Base-by-base conservation (phyloP, 2,797 vertebrate genomes). In the Cossypha heuglini region DNA sequence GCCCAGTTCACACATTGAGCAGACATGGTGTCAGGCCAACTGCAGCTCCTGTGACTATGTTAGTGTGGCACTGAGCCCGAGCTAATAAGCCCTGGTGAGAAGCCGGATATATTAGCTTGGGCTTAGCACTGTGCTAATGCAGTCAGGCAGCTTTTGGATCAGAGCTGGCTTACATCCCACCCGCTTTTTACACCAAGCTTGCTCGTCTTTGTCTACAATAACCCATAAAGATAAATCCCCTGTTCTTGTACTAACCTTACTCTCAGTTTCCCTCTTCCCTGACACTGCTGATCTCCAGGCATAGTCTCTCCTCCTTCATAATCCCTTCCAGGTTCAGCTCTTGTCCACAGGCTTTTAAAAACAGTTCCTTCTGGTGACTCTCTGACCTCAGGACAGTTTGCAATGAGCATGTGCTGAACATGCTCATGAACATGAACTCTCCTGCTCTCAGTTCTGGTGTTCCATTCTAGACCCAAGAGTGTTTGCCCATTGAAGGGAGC, bases 101-200 rank as follows among this genome's bases (percentile, higher is more conserved):
- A 95, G 96, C 96, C 95, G 96, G 96, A 97, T 97, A 97, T 97
- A 97, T 97, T 97, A 97, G 95, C 96, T 95, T 97, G 96, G 91
- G 94, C 95, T 97, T 97, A 97, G 94, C 96, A 93, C 96, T 4
- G 8, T 95, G 93, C 95, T 97, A 96, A 97, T 97, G 93, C 96
- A 97, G 96, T 16, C 96, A 96, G 95, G 96, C 96, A 97, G 96
- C 96, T 97, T 97, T 95, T 96, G 95, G 93, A 95, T 95, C 93
- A 97, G 96, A 97, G 96, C 88, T 96, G 96, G 94, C 95, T 97
- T 96, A 96, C 95, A 92, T 95, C 91, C 95, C 82, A 25, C 90
- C 95, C 55, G 82, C 91, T 97, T 95, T 95, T 96, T 96, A 96
- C 95, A 93, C 90, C 12, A 2, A 94, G 90, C 91, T 95, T 66